Conservation (phyloP, 2,797 vertebrate species). For the Spheniscus humboldti region DNA sequence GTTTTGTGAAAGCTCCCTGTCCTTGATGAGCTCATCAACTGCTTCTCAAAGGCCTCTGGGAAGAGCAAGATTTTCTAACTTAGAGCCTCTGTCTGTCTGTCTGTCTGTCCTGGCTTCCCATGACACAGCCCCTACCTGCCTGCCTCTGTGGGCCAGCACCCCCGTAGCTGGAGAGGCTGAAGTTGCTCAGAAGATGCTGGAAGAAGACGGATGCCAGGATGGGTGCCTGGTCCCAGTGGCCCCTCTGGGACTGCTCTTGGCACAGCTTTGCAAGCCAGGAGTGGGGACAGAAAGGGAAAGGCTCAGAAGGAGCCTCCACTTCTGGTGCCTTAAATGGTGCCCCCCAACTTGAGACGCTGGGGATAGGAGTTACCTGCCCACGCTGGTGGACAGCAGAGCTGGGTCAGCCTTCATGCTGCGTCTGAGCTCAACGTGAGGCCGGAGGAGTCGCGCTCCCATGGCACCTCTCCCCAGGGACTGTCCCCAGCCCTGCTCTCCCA, state of each 20-base stretch:
- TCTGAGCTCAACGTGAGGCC: accelerated
- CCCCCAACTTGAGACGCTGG: not conserved
- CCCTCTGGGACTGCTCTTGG: not conserved
- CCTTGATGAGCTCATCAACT: not conserved
- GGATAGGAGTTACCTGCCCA: not conserved
- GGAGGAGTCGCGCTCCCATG: accelerated
- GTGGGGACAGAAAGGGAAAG: not conserved
- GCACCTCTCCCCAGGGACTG: not conserved
- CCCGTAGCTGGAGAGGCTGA: not conserved
- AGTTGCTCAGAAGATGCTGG: not conserved
- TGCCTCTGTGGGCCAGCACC: not conserved
- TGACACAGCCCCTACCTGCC: not conserved
- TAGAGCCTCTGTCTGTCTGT: not conserved
- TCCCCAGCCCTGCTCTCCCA: not conserved
- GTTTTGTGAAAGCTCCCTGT: not conserved
- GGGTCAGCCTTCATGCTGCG: not conserved
- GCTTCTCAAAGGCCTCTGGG: not conserved
- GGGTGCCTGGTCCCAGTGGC: not conserved
- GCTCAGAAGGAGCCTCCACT: not conserved
- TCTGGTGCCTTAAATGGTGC: not conserved
- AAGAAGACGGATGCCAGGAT: not conserved
- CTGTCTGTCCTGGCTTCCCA: not conserved
- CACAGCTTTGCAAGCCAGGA: not conserved
- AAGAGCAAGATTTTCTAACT: not conserved
- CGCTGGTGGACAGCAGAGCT: not conserved